These are phyloP conservation scores for Nixonia krombeini DNA, from an alignment of 1,140 invertebrate genomes.

Conservation along the genomic window DNA sequence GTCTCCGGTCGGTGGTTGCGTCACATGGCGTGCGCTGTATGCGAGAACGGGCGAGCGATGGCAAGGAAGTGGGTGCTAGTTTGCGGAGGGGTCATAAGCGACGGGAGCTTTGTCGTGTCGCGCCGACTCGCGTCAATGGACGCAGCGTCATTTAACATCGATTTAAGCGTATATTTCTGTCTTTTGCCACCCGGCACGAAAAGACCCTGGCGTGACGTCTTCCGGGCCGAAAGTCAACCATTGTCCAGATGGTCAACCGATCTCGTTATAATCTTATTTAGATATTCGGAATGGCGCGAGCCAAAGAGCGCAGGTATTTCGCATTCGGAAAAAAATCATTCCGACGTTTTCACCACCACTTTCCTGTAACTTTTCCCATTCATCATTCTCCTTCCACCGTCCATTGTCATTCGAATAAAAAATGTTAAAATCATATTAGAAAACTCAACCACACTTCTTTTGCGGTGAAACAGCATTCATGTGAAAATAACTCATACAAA, in stretches of 20 bases:
- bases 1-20: too few species aligned
- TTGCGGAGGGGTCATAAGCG: slow-evolving; percentile 2
- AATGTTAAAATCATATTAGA: too few species aligned
- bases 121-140: not conserved
- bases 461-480: too few species aligned
- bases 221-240: slow-evolving; percentile 23
- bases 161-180: not conserved
- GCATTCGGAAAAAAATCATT: too few species aligned
- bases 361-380: too few species aligned
- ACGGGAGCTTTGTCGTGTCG: not conserved
- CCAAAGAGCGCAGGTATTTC: too few species aligned
- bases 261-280: slow-evolving; percentile 59
- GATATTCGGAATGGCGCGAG: not conserved
- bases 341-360: too few species aligned
- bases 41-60: not conserved
- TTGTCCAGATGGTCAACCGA: slow-evolving; percentile 37
- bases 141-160: slow-evolving; percentile 15
- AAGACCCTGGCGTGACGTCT: slow-evolving; percentile 28
- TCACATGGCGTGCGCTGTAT: slow-evolving; percentile 19
- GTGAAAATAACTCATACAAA: too few species aligned
- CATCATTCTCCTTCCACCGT: too few species aligned
- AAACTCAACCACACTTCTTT: too few species aligned
- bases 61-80: slow-evolving; percentile 24
- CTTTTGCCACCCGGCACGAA: slow-evolving; percentile 22
- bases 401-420: too few species aligned